These are phyloP conservation scores for Pseudorhiza aurosa DNA, from an alignment of 30 jellyfish, hydroid and myxozoan species.

Conservation along the genomic window DNA sequence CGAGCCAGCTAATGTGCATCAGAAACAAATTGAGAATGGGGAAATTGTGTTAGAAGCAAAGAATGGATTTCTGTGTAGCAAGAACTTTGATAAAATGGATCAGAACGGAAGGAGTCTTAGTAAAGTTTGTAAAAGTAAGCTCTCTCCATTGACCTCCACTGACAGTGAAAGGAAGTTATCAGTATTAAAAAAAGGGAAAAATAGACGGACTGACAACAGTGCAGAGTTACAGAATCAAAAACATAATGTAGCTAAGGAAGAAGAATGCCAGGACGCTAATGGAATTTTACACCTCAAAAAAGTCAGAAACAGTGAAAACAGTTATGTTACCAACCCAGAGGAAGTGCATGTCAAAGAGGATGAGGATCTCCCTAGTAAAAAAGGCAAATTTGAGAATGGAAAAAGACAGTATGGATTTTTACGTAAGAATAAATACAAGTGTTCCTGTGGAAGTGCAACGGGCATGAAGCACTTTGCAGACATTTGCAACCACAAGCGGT, in stretches of 20 bases:
- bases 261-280: neutral
- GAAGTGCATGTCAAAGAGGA: neutral
- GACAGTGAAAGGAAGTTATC: neutral
- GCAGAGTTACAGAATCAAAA: neutral
- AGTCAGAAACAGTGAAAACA: neutral
- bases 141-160: neutral
- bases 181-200: neutral
- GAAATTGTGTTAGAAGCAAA: neutral
- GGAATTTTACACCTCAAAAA: neutral
- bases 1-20: too few species aligned
- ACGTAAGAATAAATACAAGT: slow-evolving; percentile 61
- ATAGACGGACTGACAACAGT: neutral
- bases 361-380: neutral
- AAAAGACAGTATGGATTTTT: slow-evolving; percentile 7
- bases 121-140: slow-evolving; percentile 14
- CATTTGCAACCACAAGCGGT: slow-evolving; percentile 76
- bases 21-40: neutral
- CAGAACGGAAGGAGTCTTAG: neutral
- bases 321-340: neutral
- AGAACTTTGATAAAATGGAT: neutral
- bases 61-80: neutral
- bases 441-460: slow-evolving; percentile 76
- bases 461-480: slow-evolving; percentile 64
- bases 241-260: neutral
- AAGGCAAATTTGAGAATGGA: neutral